Percentiles rank a stretch among this genome's conserved stretches.
Conservation (phyloP, 1,140 invertebrate genomes). For the Cylas formicarius region DNA sequence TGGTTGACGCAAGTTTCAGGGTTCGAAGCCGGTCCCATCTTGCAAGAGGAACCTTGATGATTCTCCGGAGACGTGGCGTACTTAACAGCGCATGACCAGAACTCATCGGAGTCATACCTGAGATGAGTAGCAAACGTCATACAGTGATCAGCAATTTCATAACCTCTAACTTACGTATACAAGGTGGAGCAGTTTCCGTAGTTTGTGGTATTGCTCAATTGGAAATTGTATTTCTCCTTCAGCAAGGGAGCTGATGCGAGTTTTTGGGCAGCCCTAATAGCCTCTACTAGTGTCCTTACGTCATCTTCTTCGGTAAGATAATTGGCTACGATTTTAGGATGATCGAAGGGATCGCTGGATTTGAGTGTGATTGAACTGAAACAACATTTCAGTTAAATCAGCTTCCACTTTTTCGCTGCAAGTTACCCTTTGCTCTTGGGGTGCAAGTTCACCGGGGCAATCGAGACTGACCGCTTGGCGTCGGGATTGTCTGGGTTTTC, state of each 20-base stretch:
- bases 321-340: constrained; percentile 75
- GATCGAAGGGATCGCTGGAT: constrained; percentile 64
- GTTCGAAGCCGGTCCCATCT: constrained; percentile 65
- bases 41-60: constrained; percentile 75
- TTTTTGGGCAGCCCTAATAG: constrained; percentile 51
- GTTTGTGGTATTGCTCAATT: constrained; percentile 40
- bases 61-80: constrained; percentile 72
- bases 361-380: constrained; percentile 43
- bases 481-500: constrained; percentile 39
- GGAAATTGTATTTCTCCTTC: constrained; percentile 63
- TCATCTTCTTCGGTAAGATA: constrained; percentile 72
- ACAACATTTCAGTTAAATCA: no score
- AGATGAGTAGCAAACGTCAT: background rate
- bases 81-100: constrained; percentile 71
- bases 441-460: constrained; percentile 62
- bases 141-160: background rate
- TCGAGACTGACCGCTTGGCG: constrained; percentile 45
- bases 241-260: constrained; percentile 60
- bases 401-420: constrained; percentile 47
- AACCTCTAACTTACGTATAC: constrained; percentile 14
- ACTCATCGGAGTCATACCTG: constrained; percentile 65
- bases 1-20: constrained; percentile 62
- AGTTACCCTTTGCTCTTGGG: constrained; percentile 70
- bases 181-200: constrained; percentile 12
- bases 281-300: constrained; percentile 63